phyloP scores from a whole-genome alignment of 2,888 invertebrate species.

The Meloe dianella region DNA sequence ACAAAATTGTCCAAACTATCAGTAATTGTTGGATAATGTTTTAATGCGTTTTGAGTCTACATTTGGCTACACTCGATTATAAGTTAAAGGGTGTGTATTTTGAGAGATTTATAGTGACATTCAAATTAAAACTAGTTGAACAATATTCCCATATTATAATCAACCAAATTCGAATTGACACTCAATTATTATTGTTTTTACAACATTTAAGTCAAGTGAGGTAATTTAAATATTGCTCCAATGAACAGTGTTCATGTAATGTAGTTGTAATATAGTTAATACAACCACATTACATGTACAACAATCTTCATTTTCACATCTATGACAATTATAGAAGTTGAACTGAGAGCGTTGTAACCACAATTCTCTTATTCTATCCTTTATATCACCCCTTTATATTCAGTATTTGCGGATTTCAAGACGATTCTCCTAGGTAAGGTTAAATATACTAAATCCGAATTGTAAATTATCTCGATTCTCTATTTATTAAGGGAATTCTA shows the following conservation, averaged over 20 bases:
- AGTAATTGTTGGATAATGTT: conserved; percentile 26
- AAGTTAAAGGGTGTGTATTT: not conserved
- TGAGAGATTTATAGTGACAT: not conserved
- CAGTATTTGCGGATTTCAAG: not conserved
- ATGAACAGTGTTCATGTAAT: too few relatives aligned
- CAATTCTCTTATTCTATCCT: not conserved
- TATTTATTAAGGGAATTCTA: not conserved
- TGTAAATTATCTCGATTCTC: not conserved
- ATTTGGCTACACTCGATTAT: conserved; percentile 3
- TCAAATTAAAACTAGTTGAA: conserved; percentile 6
- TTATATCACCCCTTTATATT: not conserved
- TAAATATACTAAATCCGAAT: not conserved
- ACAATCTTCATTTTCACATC: not conserved
- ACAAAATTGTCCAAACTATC: conserved; percentile 25
- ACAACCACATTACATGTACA: not conserved
- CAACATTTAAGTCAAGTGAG: too few relatives aligned
- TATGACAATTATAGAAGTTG: not conserved
- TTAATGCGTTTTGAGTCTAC: not conserved
- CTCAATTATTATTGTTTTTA: too few relatives aligned
- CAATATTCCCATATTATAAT: too few relatives aligned
- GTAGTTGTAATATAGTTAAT: too few relatives aligned
- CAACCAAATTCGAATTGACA: not conserved
- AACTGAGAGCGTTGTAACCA: not conserved
- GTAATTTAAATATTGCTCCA: too few relatives aligned
- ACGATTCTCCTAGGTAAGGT: not conserved